Evolutionary conservation across 2,113 vertebrate species (phyloP), one percentile per base, ranked within the genome.

Genomic region (Synodontis membranacea): DNA sequence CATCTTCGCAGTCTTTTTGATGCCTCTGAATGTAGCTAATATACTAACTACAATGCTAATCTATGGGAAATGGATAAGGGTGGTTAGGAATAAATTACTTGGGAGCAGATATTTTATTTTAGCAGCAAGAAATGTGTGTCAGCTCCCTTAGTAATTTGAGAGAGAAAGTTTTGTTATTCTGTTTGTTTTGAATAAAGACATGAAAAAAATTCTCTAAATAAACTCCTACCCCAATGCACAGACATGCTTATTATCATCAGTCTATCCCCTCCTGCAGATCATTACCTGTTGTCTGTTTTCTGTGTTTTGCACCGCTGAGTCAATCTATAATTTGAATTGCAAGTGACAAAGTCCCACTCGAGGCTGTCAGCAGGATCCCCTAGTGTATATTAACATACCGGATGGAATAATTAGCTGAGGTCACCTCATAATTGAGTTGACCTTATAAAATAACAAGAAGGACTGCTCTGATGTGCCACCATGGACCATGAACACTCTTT

Each of bases 111-210:
- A 91, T 92, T 93, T 93, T 93, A 92, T 92, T 93, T 91, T 88
- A 86, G 91, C 91, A 87, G 58, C 86, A 88, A 88, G 92, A 93
- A 93, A 93, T 92, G 91, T 93, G 90, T 94, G 93, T 91, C 94
- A 94, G 94, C 93, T 96, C 94, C 94, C 93, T 90, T 86, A 93
- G 91, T 93, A 94, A 93, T 93, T 92, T 92, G 88, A 92, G 88
- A 92, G n/a, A 31, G n/a, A 31, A 66, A 70, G 60, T 21, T 39
- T 15, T 28, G 28, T n/a, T 68, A 68, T 68, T 70, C 17, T 70
- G 34, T 74, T 74, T 74, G 39, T 93, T 94, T 89, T 90, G 89
- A 84, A 86, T 28, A 84, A 50, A 82, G 84, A 89, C 91, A 89
- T 91, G 88, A 56, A 93, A 93, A 93, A 93, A 94, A 92, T 90